Percentiles rank a stretch among this genome's conserved stretches.
These are phyloP conservation scores for Spongia lamella DNA, from an alignment of 37 sponge, comb jelly and placozoan species.

Conservation along the genomic window DNA sequence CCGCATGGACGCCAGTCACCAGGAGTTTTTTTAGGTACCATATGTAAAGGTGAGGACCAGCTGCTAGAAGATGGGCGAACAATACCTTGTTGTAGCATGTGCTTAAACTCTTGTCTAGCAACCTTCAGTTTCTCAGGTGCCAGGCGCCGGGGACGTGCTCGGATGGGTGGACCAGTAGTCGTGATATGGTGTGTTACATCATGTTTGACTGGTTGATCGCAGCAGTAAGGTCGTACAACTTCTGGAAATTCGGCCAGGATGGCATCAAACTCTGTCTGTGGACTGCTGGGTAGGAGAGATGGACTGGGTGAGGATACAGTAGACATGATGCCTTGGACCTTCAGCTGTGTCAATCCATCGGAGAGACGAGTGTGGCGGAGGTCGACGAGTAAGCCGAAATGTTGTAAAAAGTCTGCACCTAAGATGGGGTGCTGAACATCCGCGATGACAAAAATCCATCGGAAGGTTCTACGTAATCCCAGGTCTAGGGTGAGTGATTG, in stretches of 20 bases:
- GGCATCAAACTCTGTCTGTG: neutral
- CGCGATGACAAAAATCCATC: constrained; percentile 39
- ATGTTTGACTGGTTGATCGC: constrained; percentile 3
- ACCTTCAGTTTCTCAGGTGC: constrained; percentile 25
- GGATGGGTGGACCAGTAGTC: constrained; percentile 39
- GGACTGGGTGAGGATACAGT: constrained; percentile 1
- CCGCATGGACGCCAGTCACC: constrained; percentile 37
- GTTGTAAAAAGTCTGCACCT: constrained; percentile 26
- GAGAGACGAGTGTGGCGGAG: constrained; percentile 5
- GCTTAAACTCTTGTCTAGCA: too few relatives aligned
- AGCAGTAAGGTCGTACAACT: neutral
- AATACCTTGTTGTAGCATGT: constrained; percentile 32
- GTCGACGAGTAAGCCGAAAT: constrained; percentile 14
- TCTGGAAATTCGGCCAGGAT: constrained; percentile 17
- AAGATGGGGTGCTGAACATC: constrained; percentile 27
- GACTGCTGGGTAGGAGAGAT: neutral
- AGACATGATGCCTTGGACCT: constrained; percentile 34
- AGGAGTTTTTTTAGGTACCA: too few relatives aligned
- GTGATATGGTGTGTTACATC: constrained; percentile 27
- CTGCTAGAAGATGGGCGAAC: constrained; percentile 31
- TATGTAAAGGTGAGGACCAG: constrained; percentile 43
- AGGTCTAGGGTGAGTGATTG: constrained; percentile 30
- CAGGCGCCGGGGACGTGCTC: constrained; percentile 36
- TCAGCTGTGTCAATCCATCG: constrained; percentile 33
- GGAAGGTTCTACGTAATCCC: constrained; percentile 31